Conservation (phyloP, 2,888 invertebrate species). For the Masnerella sp. region DNA sequence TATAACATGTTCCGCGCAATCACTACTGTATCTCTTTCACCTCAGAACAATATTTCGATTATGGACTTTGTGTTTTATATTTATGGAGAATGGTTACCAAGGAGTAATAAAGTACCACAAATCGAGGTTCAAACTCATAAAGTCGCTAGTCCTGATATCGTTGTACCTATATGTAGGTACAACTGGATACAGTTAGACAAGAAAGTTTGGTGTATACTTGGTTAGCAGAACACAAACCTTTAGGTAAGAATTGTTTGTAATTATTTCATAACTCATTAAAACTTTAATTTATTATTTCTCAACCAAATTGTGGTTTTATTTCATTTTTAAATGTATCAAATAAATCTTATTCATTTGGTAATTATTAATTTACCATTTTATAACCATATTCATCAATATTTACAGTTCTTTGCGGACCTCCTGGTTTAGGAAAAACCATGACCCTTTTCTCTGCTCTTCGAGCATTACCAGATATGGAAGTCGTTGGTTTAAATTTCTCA, state of each 20-base stretch:
- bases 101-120: no score
- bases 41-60: slow-evolving; percentile 87
- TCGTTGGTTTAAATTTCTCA: slow-evolving; percentile 99
- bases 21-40: slow-evolving; percentile 93
- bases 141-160: slow-evolving; percentile 98
- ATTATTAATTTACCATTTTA: no score
- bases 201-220: slow-evolving; percentile 98
- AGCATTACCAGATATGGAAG: slow-evolving; percentile 99
- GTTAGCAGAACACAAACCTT: slow-evolving; percentile 99
- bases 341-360: no score
- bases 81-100: no score
- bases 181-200: slow-evolving; percentile 98
- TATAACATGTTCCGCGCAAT: no score
- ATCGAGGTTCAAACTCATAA: slow-evolving; percentile 99
- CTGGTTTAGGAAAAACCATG: slow-evolving; percentile 99
- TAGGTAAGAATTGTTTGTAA: slow-evolving; percentile 82
- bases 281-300: no score
- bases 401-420: slow-evolving; percentile 97
- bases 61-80: no score
- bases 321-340: no score
- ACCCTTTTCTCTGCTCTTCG: slow-evolving; percentile 98
- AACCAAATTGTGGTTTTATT: no score
- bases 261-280: no score
- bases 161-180: slow-evolving; percentile 99
- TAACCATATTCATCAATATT: slow-evolving; percentile 40